Conservation (phyloP, 2,113 vertebrate species). For the Elachura formosa region DNA sequence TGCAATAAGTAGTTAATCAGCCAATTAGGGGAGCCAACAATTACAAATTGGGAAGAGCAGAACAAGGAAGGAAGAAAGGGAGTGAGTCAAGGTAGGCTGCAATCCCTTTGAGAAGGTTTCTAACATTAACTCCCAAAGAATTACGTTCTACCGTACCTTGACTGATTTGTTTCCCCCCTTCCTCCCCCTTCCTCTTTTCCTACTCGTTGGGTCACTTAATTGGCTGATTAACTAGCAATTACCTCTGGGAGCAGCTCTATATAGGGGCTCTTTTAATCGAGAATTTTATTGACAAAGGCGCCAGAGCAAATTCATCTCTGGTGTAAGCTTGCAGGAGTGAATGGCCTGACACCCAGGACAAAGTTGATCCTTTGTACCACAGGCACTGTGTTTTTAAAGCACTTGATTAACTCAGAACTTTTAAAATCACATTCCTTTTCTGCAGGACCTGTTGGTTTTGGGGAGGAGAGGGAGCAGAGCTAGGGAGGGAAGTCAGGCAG, state of each 20-base stretch:
- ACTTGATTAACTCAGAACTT: not conserved
- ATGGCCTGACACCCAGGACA: conserved; percentile 8
- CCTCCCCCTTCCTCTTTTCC: conserved; percentile 30
- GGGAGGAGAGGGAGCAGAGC: not conserved
- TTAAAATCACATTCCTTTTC: conserved; percentile 16
- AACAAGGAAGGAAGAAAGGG: conserved; percentile 48
- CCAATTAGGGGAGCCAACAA: conserved; percentile 71
- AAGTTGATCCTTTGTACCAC: not conserved
- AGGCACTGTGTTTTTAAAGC: conserved; percentile 6
- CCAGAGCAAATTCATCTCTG: conserved; percentile 45
- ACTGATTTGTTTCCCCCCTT: conserved; percentile 54
- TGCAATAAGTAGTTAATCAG: conserved; percentile 66
- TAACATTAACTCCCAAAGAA: conserved; percentile 60
- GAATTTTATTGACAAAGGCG: conserved; percentile 65
- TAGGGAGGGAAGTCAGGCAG: not conserved
- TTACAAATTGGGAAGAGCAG: conserved; percentile 59
- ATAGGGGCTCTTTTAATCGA: conserved; percentile 49
- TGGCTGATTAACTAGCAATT: conserved; percentile 77
- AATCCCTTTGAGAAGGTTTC: conserved; percentile 67
- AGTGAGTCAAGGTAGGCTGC: conserved; percentile 67
- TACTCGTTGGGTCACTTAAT: conserved; percentile 72
- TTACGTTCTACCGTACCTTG: conserved; percentile 62
- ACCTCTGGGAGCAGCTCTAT: conserved; percentile 43
- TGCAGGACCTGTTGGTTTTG: not conserved
- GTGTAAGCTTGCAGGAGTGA: not conserved